Evolutionary conservation across 2,113 vertebrate species (phyloP).

Genomic region (Grammomys dolichurus): DNA sequence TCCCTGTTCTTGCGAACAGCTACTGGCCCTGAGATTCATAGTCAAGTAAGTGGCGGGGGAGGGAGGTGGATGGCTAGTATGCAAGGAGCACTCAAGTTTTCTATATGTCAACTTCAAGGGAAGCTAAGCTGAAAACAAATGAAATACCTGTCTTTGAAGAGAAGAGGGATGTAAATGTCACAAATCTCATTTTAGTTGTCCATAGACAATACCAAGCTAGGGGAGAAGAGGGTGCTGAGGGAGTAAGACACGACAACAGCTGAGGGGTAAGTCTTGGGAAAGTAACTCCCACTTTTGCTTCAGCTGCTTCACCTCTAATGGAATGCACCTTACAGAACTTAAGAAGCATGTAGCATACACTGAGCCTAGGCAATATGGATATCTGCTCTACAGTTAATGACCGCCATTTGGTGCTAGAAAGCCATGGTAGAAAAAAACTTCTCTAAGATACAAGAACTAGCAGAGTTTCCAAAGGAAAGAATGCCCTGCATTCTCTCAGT

Average conservation of each 20-base stretch:
- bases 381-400: background rate
- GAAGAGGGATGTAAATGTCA: background rate
- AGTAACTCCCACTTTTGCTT: background rate
- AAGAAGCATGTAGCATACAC: background rate
- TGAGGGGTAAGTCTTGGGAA: background rate
- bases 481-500: background rate
- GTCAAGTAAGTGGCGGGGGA: background rate
- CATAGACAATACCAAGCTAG: background rate
- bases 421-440: background rate
- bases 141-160: background rate
- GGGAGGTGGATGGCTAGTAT: too few relatives aligned
- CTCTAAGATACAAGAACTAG: background rate
- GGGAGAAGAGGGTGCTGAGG: background rate
- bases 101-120: background rate
- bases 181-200: constrained; percentile 22
- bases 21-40: background rate
- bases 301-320: background rate
- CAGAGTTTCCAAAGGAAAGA: background rate
- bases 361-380: background rate
- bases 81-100: background rate
- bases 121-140: background rate
- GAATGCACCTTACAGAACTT: background rate
- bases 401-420: background rate
- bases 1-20: background rate
- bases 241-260: accelerated